A percentile compares a stretch with the other conserved stretches of the same genome.
These are phyloP conservation scores for Eumeta japonica DNA, from an alignment of 1,140 invertebrate species.

Conservation along the genomic window DNA sequence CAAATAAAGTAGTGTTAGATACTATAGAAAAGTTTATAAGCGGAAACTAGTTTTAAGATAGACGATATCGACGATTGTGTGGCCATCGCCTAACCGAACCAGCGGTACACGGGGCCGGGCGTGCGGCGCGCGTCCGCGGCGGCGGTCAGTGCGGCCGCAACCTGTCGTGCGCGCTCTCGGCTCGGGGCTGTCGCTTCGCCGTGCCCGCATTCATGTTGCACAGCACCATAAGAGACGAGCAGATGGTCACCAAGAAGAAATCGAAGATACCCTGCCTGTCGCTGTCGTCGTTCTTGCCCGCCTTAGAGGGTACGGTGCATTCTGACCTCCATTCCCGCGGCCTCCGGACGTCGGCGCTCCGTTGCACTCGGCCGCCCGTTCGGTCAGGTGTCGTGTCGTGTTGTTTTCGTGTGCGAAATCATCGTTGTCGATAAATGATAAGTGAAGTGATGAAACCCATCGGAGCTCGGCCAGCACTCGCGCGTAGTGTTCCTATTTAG, in stretches of 20 bases:
- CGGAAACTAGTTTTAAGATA: too few relatives aligned
- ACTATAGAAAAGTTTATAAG: too few relatives aligned
- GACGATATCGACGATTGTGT: background rate
- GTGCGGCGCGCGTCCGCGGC: background rate
- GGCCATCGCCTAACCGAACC: background rate
- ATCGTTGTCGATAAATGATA: too few relatives aligned
- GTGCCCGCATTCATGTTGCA: slow-evolving; percentile 38
- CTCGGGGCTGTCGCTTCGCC: slow-evolving; percentile 22
- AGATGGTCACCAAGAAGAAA: slow-evolving; percentile 50
- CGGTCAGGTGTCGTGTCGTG: slow-evolving; percentile 28
- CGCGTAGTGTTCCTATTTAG: too few relatives aligned
- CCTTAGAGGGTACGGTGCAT: slow-evolving; percentile 43
- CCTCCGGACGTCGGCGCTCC: slow-evolving; percentile 21
- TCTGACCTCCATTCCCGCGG: slow-evolving; percentile 43
- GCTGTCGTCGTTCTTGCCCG: slow-evolving; percentile 43
- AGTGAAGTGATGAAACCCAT: too few relatives aligned
- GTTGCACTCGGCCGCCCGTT: slow-evolving; percentile 34
- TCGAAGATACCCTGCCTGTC: slow-evolving; percentile 50
- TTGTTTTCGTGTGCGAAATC: too few relatives aligned
- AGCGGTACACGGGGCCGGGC: background rate
- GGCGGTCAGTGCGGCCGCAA: slow-evolving; percentile 22
- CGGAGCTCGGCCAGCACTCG: too few relatives aligned
- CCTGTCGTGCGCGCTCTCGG: slow-evolving; percentile 43
- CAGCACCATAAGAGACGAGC: slow-evolving; percentile 39
- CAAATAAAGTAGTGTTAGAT: too few relatives aligned